A percentile compares a stretch with the other conserved stretches of the same genome.
Evolutionary conservation across 2,113 vertebrate species (phyloP).

Genomic region (Petrocephalus microphthalmus): DNA sequence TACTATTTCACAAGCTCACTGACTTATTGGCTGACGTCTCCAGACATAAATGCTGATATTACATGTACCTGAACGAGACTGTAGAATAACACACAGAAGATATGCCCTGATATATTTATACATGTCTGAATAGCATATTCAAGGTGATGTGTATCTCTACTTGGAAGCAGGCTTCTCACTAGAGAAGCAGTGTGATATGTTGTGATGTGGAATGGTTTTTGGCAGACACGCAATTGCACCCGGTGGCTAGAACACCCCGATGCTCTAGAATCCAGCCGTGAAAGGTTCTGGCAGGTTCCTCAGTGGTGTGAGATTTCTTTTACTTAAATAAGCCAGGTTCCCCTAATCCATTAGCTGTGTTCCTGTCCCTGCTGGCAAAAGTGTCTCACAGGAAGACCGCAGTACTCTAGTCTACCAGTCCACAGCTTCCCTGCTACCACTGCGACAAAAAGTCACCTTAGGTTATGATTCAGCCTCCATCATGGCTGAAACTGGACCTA

Average conservation of each 20-base stretch:
- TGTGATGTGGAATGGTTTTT: background rate
- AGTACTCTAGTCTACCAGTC: background rate
- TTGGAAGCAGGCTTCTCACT: background rate
- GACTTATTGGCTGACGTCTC: background rate
- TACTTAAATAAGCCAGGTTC: background rate
- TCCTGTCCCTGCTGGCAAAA: background rate
- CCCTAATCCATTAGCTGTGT: background rate
- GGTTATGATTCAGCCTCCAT: conserved; percentile 9
- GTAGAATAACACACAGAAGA: background rate
- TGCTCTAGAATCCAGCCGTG: background rate
- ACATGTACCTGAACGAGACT: background rate
- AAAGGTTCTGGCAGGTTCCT: background rate
- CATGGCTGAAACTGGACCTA: background rate
- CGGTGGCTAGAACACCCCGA: background rate
- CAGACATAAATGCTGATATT: background rate
- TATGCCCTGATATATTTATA: background rate
- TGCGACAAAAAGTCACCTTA: background rate
- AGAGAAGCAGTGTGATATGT: background rate
- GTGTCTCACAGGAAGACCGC: background rate
- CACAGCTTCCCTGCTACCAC: background rate
- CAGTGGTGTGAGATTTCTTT: background rate
- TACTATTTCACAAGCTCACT: background rate
- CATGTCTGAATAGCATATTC: background rate
- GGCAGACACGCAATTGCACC: background rate
- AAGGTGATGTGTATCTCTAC: background rate